Evolutionary conservation across 37 sponge, comb jelly and placozoan genomes (phyloP), one percentile per base, ranked within the genome.

Genomic region (Ephydatia muelleri): DNA sequence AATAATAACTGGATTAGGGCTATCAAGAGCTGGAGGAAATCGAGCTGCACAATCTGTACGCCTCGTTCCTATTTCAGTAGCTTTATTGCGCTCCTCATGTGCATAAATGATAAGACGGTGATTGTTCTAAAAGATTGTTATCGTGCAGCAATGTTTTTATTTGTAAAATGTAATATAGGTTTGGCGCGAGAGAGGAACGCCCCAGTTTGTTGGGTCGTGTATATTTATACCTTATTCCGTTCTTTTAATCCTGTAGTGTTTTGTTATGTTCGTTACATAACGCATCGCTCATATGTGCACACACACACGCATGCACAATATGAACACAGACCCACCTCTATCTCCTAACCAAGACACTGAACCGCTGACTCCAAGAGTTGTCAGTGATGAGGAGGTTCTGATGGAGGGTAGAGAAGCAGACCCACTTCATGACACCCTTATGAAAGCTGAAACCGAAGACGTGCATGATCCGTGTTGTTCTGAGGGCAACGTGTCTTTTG

Each of bases 401-500:
- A 47, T 19, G 33, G 65, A 82, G 83, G 77, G 70, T 33, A 47
- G 38, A 16, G 82, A 43, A 39, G 76, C 43, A 23, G 82, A 75
- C 29, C 19, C 6, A 65, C 49, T 69, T 34, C 21, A 39, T 57
- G 19, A 57, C 57, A 57, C 57, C 57, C 9, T 57, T 14, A 57
- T 57, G 57, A 57, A 11, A 11, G 57, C 57, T 38, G 77, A 49
- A 29, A 78, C 19, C 0, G 82, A 90, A 29, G 30, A 77, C 5
- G 84, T 82, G 26, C 47, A 77, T 34, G 89, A 94, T 67, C 86
- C 89, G 14, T 80, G 88, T 69, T 43, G 85, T 68, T 78, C 89
- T 35, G 93, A 91, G 65, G 92, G 89, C 14, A 40, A 78, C 3
- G 38, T 94, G 9, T 30, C 74, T 3, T 80, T 49, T 68, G 57